Base-by-base conservation (phyloP, 2,888 invertebrate genomes). In the Ephialtes manifestator region DNA sequence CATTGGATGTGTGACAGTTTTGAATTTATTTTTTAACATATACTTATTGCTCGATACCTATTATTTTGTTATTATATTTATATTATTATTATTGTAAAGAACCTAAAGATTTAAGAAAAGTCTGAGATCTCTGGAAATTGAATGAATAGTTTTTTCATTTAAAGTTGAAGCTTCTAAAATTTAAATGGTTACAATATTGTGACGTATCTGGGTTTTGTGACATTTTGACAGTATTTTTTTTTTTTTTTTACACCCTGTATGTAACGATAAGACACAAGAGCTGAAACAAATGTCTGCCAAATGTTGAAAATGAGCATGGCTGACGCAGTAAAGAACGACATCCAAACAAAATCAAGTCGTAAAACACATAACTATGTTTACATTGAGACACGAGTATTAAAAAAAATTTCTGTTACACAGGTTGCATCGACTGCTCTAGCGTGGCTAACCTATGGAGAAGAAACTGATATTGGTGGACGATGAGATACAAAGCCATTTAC, bases 301-400 rank as follows among this genome's bases (percentile, higher is more conserved):
- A 28, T 13, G 15, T 28, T 58, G 0, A 4, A 28, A 28, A 58
- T 58, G 3, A 3, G 20, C 24, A 58, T 13, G 13, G 24, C 24
- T 10, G 18, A 20, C 11, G 39, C 18, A 39, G 20, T 20, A 43
- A 20, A 20, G 43, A 39, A 20, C 11, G 65, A 43, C 39, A 20
- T 35, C 18, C 8, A 65, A 39, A 65, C 65, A 65, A n/a, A 20
- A 18, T 65, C n/a, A 13, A 39, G 65, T 65, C 65, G 65, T 65
- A 13, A 39, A 65, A 43, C 15, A 18, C 10, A 18, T 8, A n/a
- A 63, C 39, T 63, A 18, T 35, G 1, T 1, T 39, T 15, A 18
- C 8, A 13, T 18, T 18, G 65, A 39, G 39, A 20, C 11, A 10
- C 3, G 39, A 39, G 65, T 43, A 5, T 20, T 11, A 20, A 35